Conservation (phyloP, 2,113 vertebrate species). For the Micronycteris hirsuta region DNA sequence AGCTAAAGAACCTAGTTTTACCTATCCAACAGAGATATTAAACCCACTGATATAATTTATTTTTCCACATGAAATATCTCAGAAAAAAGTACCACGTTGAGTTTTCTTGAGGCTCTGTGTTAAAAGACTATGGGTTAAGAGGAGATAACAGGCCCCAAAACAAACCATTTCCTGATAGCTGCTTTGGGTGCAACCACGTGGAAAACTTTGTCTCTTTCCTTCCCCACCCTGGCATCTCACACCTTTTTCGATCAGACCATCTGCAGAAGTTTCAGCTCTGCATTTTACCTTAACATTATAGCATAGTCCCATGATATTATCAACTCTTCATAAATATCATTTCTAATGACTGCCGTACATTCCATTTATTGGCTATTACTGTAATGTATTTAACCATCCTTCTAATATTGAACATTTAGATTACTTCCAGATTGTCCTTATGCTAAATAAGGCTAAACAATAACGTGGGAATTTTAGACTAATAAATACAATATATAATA, state of each 20-base stretch:
- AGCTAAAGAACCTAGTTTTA: constrained; percentile 51
- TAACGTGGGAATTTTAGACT: neutral
- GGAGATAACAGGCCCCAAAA: neutral
- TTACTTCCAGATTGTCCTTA: neutral
- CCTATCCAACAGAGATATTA: constrained; percentile 64
- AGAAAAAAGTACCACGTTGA: neutral
- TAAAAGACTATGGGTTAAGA: neutral
- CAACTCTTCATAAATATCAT: neutral
- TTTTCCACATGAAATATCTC: constrained; percentile 54
- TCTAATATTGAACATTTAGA: neutral
- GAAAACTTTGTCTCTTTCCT: neutral
- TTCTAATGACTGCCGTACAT: neutral
- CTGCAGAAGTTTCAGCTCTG: neutral
- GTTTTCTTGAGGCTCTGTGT: neutral
- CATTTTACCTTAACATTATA: neutral
- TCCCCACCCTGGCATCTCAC: neutral
- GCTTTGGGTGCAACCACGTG: neutral
- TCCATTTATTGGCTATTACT: neutral
- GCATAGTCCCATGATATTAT: neutral
- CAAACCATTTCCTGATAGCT: neutral
- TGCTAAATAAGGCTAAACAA: neutral
- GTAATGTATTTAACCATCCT: neutral
- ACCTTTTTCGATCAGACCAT: neutral
- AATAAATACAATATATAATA: neutral
- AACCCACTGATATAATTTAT: constrained; percentile 43